Evolutionary conservation across 2,113 vertebrate species (phyloP).

Genomic region (Hippocampus barbouri): DNA sequence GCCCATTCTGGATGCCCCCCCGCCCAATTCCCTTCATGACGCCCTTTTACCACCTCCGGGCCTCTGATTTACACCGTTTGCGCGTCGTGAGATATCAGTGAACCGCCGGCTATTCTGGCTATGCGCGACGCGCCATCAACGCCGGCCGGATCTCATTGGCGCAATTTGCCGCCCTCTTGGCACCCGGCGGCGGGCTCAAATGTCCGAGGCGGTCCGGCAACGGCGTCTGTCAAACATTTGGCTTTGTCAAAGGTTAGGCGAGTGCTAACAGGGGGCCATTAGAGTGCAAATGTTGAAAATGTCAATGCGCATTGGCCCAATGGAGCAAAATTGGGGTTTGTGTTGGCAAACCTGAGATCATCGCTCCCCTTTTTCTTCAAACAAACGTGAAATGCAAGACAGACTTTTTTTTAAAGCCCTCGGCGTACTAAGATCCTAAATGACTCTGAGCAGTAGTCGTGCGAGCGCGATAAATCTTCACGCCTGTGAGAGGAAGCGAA

Average conservation of each 20-base stretch:
- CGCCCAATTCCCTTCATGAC: slow-evolving; percentile 21
- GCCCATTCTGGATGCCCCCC: slow-evolving; percentile 19
- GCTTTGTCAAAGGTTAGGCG: slow-evolving; percentile 30
- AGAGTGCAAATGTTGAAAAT: neutral
- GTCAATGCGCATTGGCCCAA: neutral
- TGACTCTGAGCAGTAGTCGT: slow-evolving; percentile 13
- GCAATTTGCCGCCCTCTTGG: slow-evolving; percentile 27
- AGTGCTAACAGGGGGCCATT: slow-evolving; percentile 10
- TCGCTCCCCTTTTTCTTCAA: neutral
- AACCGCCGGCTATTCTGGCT: slow-evolving; percentile 63
- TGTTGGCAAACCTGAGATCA: neutral
- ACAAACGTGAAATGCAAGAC: slow-evolving; percentile 12
- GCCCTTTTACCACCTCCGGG: slow-evolving; percentile 42
- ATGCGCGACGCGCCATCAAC: slow-evolving; percentile 62
- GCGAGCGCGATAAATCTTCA: slow-evolving; percentile 8
- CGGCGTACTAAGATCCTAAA: slow-evolving; percentile 5
- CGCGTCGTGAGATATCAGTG: slow-evolving; percentile 60
- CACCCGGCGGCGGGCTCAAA: slow-evolving; percentile 34
- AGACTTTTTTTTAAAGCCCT: neutral
- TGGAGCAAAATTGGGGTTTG: neutral
- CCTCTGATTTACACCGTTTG: slow-evolving; percentile 69
- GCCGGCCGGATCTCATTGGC: slow-evolving; percentile 38
- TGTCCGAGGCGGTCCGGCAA: slow-evolving; percentile 32
- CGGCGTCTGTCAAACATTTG: slow-evolving; percentile 36
- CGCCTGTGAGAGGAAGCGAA: slow-evolving; percentile 1